Evolutionary conservation across 1,140 invertebrate species (phyloP).

Genomic region (Phymorhynchus buccinoides): DNA sequence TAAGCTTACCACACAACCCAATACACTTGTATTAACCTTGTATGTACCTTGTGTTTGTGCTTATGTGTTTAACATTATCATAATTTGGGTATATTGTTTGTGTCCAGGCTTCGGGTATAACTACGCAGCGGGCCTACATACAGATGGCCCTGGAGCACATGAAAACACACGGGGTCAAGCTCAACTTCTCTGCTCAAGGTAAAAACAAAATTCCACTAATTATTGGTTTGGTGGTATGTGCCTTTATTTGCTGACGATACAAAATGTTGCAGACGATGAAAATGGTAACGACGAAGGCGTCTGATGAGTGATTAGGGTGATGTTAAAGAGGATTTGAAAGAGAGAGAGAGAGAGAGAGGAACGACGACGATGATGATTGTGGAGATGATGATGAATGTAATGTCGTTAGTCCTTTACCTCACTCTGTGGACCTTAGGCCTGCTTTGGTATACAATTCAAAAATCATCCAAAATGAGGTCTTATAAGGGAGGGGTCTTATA

Average conservation of each 20-base stretch:
- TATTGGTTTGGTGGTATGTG: not conserved
- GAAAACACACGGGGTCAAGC: conserved; percentile 61
- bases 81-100: not conserved
- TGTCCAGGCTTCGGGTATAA: conserved; percentile 42
- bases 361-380: not conserved
- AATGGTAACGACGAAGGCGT: not conserved
- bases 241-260: not conserved
- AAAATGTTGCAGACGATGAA: not conserved
- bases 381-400: not conserved
- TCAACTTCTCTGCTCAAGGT: conserved; percentile 63
- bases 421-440: too few species aligned
- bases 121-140: conserved; percentile 50
- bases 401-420: not conserved
- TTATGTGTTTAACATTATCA: not conserved
- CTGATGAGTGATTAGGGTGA: not conserved
- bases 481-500: too few species aligned
- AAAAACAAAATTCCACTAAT: conserved; percentile 1
- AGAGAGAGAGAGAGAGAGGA: conserved; percentile 20
- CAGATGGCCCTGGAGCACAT: conserved; percentile 60
- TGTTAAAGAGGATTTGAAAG: not conserved
- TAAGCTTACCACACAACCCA: too few species aligned
- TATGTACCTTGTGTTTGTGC: not conserved
- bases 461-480: too few species aligned
- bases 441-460: too few species aligned
- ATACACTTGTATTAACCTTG: too few species aligned